Conservation (phyloP, 1,140 invertebrate genomes). For the Wiebesia pumilae region DNA sequence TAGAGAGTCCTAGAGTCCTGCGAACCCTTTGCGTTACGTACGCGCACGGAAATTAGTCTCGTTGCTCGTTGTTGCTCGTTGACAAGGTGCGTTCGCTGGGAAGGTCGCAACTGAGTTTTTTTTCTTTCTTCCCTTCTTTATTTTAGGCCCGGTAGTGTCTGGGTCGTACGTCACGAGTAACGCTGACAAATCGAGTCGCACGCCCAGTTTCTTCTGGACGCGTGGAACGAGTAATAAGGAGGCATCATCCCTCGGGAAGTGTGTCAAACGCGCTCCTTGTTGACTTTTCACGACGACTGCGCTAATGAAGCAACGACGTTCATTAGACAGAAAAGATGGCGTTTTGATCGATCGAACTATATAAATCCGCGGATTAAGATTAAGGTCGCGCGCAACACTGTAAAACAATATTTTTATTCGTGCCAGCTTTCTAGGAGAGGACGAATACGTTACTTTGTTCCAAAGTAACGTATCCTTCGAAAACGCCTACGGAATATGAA, state of each 20-base stretch:
- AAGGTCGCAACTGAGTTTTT: not conserved
- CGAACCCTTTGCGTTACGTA: not conserved
- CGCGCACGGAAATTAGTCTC: not conserved
- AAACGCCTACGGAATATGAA: not conserved
- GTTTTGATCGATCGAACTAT: not conserved
- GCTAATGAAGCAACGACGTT: too few species aligned
- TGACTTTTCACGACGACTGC: not conserved
- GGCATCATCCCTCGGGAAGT: not conserved
- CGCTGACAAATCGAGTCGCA: conserved; percentile 6
- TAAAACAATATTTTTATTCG: not conserved
- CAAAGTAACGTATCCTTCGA: not conserved
- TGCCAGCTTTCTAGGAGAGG: not conserved
- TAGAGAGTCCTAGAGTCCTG: too few species aligned
- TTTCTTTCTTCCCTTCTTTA: not conserved
- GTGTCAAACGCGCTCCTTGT: not conserved
- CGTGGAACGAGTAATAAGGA: not conserved
- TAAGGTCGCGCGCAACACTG: not conserved
- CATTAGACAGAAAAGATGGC: not conserved
- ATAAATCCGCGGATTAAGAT: not conserved
- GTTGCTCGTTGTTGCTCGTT: not conserved
- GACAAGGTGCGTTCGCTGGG: not conserved
- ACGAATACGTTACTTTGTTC: too few species aligned
- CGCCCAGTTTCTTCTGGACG: not conserved
- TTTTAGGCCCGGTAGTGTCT: not conserved
- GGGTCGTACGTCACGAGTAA: not conserved